Evolutionary conservation across 2,113 vertebrate genomes (phyloP).

Genomic region (Calypte anna): DNA sequence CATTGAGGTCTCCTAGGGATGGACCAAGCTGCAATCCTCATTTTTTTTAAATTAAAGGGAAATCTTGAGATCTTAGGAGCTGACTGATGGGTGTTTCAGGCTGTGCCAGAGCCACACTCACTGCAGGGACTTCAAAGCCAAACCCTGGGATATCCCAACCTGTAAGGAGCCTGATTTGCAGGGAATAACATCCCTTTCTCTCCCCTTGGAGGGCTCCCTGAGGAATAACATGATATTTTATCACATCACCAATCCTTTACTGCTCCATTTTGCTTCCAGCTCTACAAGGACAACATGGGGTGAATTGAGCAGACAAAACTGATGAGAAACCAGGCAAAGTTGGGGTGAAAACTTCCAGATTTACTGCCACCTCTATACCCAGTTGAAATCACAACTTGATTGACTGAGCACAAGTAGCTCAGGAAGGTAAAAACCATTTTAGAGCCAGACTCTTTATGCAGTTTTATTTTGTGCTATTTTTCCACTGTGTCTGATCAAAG

Average conservation of each 20-base stretch:
- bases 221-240: neutral
- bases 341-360: slow-evolving; percentile 1
- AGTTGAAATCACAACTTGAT: neutral
- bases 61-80: neutral
- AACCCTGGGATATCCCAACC: neutral
- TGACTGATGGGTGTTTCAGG: neutral
- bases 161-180: neutral
- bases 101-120: neutral
- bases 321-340: neutral
- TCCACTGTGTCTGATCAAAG: neutral
- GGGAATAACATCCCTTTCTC: neutral
- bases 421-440: neutral
- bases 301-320: rapidly evolving
- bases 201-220: neutral
- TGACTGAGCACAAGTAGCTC: neutral
- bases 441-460: neutral
- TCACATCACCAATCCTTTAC: neutral
- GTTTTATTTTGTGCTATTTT: neutral
- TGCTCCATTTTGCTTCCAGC: neutral
- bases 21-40: neutral
- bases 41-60: neutral
- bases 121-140: neutral
- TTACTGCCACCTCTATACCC: neutral
- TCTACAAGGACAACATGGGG: neutral
- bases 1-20: rapidly evolving